Evolutionary conservation across 1,140 invertebrate species (phyloP), one percentile per base, ranked within the genome.

Genomic region (Dreissena polymorpha): DNA sequence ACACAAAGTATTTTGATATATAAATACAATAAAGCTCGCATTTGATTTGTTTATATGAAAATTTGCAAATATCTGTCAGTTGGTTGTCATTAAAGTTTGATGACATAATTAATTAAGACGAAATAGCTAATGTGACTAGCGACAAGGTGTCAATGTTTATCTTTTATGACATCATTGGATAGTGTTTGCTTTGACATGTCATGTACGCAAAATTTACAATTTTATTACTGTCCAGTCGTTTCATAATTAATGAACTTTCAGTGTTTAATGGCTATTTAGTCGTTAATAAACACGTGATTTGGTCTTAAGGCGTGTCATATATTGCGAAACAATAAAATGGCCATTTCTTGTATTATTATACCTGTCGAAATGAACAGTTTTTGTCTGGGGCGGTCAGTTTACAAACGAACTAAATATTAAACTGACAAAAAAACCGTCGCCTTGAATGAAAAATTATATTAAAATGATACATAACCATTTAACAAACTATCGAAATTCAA

Each of bases 201-300:
- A 18, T 18, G 16, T 60, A 23, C 16, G 16, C 16, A 60, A n/a
- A 18, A 23, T 60, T 60, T 60, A 60, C 57, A 60, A 60, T 23
- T 60, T 60, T n/a, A 60, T 60, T n/a, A 23, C 57, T 23, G 16
- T 60, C 21, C 16, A n/a, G 21, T n/a, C 27, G 23, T 71, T 82
- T 49, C 23, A 82, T 82, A 65, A 82, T 82, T 82, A 82, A 82
- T 82, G 79, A 74, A 72, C 70, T 73, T 67, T 82, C 79, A 74
- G 51, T 29, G 49, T 23, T 16, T 67, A 67, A 73, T 82, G 79
- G 79, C 12, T 64, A 82, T 82, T 55, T 69, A 78, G 57, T 53
- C 23, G 50, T 78, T 39, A 50, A 57, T 69, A 69, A 68, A 78
- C 65, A 51, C 65, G 60, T 39, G 57, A 78, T 78, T 68, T 69